phyloP scores from a whole-genome alignment of 2,888 invertebrate species.

The Drosophila yooni region DNA sequence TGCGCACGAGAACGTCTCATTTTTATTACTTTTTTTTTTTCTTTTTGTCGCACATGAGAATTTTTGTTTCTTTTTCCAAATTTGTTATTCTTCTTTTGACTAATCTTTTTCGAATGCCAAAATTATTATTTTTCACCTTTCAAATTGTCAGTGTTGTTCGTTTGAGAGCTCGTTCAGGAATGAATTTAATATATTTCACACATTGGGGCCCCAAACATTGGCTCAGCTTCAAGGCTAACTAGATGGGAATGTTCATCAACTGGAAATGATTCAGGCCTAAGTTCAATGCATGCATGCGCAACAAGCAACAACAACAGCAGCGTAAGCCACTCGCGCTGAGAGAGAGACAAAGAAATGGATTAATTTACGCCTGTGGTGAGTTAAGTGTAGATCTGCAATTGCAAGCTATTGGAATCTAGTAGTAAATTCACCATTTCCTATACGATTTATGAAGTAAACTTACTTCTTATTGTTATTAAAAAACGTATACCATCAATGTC shows the following conservation, averaged over 20 bases:
- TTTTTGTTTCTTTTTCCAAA: too few relatives aligned
- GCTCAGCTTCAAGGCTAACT: slow-evolving; percentile 12
- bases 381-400: neutral
- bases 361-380: neutral
- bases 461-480: neutral
- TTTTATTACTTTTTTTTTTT: too few relatives aligned
- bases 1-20: too few relatives aligned
- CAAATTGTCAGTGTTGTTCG: too few relatives aligned
- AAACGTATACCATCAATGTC: neutral
- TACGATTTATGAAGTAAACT: neutral
- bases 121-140: too few relatives aligned
- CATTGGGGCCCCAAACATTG: too few relatives aligned
- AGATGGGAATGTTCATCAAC: neutral
- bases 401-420: neutral
- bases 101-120: too few relatives aligned
- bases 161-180: neutral
- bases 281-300: slow-evolving; percentile 4
- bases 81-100: too few relatives aligned
- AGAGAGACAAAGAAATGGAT: neutral
- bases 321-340: slow-evolving; percentile 10
- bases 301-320: slow-evolving; percentile 1
- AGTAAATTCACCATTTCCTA: neutral
- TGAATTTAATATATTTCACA: neutral
- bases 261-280: neutral
- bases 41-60: too few relatives aligned